Evolutionary conservation across 1,140 invertebrate genomes (phyloP).

Genomic region (Cydia fagiglandana): DNA sequence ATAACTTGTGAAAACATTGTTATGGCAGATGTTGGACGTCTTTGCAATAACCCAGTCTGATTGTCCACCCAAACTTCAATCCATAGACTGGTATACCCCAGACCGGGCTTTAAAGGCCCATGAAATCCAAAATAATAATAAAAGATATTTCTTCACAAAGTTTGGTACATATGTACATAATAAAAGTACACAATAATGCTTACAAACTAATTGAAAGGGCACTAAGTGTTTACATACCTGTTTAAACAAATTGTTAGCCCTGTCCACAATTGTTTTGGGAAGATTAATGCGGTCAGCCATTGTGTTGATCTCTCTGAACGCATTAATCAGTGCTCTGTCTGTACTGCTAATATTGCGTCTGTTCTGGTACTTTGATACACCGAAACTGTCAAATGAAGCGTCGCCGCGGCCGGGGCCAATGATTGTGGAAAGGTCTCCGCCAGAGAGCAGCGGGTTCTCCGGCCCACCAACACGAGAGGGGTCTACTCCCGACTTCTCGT

Average conservation of each 20-base stretch:
- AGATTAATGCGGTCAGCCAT: conserved; percentile 99
- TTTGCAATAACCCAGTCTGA: too few relatives aligned
- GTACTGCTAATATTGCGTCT: conserved; percentile 95
- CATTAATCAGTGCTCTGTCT: conserved; percentile 96
- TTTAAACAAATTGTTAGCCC: conserved; percentile 98
- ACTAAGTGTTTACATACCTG: conserved; percentile 82
- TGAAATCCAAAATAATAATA: too few relatives aligned
- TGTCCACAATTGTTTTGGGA: conserved; percentile 95
- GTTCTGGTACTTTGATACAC: conserved; percentile 96
- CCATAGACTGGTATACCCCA: too few relatives aligned
- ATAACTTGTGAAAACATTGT: too few relatives aligned
- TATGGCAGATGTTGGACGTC: too few relatives aligned
- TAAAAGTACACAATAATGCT: too few relatives aligned
- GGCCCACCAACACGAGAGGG: conserved; percentile 99
- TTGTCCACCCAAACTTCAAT: too few relatives aligned
- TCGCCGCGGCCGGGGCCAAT: conserved; percentile 95
- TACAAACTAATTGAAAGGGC: too few relatives aligned
- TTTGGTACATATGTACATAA: too few relatives aligned
- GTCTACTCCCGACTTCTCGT: conserved; percentile 97
- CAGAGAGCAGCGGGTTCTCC: conserved; percentile 97
- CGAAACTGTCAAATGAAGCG: conserved; percentile 90
- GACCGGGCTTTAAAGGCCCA: too few relatives aligned
- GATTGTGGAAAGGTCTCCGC: conserved; percentile 97
- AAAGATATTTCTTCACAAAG: too few relatives aligned
- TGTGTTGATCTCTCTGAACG: conserved; percentile 96